Evolutionary conservation across 2,888 invertebrate genomes (phyloP).

Genomic region (Geotrupes spiniger): DNA sequence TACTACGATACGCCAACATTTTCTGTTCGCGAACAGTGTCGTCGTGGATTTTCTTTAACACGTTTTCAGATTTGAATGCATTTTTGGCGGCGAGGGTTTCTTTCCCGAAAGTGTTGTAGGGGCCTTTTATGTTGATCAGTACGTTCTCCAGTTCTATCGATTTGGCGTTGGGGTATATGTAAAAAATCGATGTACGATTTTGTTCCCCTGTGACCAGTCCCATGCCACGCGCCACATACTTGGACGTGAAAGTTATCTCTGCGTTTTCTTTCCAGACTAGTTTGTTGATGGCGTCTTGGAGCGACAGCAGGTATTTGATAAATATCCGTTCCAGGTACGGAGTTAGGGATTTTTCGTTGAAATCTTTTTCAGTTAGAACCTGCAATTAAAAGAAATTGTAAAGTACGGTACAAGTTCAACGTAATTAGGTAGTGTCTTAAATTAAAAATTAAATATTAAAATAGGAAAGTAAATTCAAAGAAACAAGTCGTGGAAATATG

Average conservation of each 20-base stretch:
- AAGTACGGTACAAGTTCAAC: neutral
- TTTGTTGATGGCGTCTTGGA: constrained; percentile 47
- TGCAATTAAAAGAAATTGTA: constrained; percentile 43
- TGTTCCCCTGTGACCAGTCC: constrained; percentile 60
- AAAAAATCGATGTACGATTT: constrained; percentile 56
- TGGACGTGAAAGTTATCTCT: constrained; percentile 46
- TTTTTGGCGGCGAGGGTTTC: constrained; percentile 31
- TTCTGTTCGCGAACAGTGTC: constrained; percentile 16
- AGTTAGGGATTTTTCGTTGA: constrained; percentile 52
- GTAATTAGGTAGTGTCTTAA: too few relatives aligned
- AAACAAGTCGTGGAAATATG: too few relatives aligned
- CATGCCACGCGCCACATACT: constrained; percentile 61
- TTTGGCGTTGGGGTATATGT: constrained; percentile 51
- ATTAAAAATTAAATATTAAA: too few relatives aligned
- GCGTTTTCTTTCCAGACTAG: constrained; percentile 27
- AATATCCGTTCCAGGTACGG: constrained; percentile 58
- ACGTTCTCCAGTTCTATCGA: constrained; percentile 30
- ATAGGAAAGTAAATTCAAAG: too few relatives aligned
- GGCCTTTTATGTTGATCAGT: constrained; percentile 42
- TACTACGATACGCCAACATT: constrained; percentile 17
- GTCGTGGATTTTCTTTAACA: constrained; percentile 16
- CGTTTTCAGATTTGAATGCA: constrained; percentile 4
- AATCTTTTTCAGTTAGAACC: constrained; percentile 59
- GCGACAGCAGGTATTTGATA: constrained; percentile 53
- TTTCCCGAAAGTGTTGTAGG: constrained; percentile 40